These are phyloP conservation scores for Danionella dracula DNA, from an alignment of 2,797 vertebrate genomes.

Conservation along the genomic window DNA sequence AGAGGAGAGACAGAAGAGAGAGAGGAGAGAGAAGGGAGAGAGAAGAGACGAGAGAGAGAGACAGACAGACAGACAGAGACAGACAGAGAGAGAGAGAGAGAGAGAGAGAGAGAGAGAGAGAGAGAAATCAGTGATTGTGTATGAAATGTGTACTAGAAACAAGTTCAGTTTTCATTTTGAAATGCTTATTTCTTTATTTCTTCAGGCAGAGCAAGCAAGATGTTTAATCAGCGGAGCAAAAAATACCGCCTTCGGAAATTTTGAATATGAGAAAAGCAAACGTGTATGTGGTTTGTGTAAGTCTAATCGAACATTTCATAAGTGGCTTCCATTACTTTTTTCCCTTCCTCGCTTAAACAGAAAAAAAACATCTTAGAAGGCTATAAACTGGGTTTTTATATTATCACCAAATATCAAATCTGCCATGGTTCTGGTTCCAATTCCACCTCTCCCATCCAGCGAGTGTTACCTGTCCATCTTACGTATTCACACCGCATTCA, in stretches of 20 bases:
- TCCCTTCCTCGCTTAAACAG: not conserved
- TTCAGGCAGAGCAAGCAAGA: not conserved
- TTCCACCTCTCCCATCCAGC: too few species aligned
- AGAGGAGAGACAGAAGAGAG: slow-evolving; percentile 54
- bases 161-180: not conserved
- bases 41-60: slow-evolving; percentile 33
- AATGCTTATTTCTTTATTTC: not conserved
- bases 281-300: not conserved
- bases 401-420: too few species aligned
- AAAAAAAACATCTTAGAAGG: too few species aligned
- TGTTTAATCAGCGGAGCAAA: not conserved
- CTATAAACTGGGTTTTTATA: too few species aligned
- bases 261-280: not conserved
- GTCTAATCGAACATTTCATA: too few species aligned
- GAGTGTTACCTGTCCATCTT: too few species aligned
- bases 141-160: slow-evolving; percentile 8
- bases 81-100: slow-evolving; percentile 29
- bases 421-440: too few species aligned
- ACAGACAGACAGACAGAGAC: slow-evolving; percentile 20
- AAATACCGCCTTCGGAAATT: not conserved
- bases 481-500: too few species aligned
- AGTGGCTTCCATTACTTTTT: not conserved
- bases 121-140: slow-evolving; percentile 7
- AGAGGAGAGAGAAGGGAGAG: slow-evolving; percentile 37
- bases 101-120: not conserved